A percentile compares a stretch with the other conserved stretches of the same genome.
These are phyloP conservation scores for Taxidea taxus DNA, from an alignment of 2,113 vertebrate species.

Conservation along the genomic window DNA sequence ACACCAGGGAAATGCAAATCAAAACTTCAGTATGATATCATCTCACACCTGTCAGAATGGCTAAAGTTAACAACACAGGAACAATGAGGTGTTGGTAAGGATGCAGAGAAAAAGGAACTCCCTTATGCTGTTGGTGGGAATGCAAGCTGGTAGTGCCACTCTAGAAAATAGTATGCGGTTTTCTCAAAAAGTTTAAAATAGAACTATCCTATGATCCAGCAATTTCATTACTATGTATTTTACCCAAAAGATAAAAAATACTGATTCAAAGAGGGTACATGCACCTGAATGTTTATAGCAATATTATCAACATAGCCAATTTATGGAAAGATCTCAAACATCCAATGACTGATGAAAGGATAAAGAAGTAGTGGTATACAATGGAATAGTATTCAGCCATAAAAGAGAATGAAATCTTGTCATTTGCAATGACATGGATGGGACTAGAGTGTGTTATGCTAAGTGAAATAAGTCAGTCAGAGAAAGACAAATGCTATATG, in stretches of 20 bases:
- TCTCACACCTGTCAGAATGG: not conserved
- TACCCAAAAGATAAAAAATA: not conserved
- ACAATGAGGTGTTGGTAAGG: not conserved
- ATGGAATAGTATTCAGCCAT: too few relatives aligned
- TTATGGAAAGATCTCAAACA: not conserved
- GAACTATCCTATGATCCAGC: not conserved
- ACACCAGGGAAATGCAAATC: not conserved
- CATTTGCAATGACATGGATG: not conserved
- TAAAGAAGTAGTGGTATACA: too few relatives aligned
- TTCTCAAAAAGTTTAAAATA: not conserved
- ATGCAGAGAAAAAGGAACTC: not conserved
- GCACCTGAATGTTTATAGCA: not conserved
- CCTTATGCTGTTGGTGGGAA: not conserved
- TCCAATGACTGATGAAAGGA: not conserved
- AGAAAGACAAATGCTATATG: not conserved
- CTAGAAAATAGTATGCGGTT: not conserved
- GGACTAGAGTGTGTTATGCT: not conserved
- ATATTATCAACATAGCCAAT: not conserved
- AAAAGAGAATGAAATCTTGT: not conserved
- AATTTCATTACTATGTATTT: not conserved
- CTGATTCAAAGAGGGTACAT: not conserved
- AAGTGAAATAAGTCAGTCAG: not conserved
- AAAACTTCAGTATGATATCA: not conserved
- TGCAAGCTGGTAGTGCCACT: not conserved
- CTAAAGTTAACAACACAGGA: not conserved